Evolutionary conservation across 2,797 vertebrate species (phyloP).

Genomic region (Coluber constrictor): DNA sequence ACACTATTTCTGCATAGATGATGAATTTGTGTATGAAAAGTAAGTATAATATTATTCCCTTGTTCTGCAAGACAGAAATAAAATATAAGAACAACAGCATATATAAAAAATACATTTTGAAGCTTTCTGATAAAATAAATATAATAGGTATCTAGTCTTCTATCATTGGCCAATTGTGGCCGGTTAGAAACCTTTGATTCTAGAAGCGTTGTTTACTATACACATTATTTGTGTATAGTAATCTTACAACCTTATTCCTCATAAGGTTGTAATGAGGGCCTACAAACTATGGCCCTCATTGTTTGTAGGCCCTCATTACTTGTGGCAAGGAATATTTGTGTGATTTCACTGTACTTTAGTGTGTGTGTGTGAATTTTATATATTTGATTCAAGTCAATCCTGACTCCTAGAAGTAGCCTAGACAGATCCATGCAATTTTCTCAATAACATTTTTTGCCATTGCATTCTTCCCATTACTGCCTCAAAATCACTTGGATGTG

Average conservation of each 20-base stretch:
- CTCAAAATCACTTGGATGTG: neutral
- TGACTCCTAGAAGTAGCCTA: neutral
- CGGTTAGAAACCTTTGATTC: neutral
- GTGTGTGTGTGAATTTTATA: neutral
- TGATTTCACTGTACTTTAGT: neutral
- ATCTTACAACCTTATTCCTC: neutral
- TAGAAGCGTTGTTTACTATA: neutral
- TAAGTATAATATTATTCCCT: conserved; percentile 70
- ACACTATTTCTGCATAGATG: conserved; percentile 95
- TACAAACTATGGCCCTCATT: too few species aligned
- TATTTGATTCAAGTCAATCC: neutral
- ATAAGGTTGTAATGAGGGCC: too few species aligned
- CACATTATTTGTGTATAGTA: neutral
- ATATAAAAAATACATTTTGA: conserved; percentile 3
- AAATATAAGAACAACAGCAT: conserved; percentile 7
- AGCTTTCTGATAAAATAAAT: neutral
- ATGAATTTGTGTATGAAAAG: conserved; percentile 96
- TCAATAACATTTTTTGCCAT: neutral
- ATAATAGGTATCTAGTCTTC: neutral
- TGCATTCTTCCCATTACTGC: neutral
- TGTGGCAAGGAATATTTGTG: neutral
- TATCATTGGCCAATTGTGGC: neutral
- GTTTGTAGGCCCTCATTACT: neutral
- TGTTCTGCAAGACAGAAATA: conserved; percentile 3
- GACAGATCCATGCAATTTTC: neutral